These are phyloP conservation scores for Ctena decussata DNA, from an alignment of 2,888 invertebrate species.

Conservation along the genomic window DNA sequence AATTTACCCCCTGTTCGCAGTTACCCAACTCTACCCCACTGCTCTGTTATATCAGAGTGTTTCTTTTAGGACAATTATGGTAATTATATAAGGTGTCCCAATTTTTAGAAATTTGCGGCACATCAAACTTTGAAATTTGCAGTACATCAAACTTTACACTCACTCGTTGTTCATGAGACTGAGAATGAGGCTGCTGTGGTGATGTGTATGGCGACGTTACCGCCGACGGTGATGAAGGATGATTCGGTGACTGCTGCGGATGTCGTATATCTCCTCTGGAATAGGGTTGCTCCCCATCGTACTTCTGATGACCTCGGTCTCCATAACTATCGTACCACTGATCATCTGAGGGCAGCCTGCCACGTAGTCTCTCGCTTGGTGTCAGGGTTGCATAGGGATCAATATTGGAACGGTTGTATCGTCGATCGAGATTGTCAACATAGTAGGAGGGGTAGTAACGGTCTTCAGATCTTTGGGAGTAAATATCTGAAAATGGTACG, in stretches of 20 bases:
- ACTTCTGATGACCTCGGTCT: not conserved
- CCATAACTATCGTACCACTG: slow-evolving; percentile 58
- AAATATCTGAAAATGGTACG: slow-evolving; percentile 58
- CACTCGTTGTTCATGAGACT: slow-evolving; percentile 44
- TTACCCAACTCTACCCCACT: no score
- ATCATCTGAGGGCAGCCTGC: slow-evolving; percentile 64
- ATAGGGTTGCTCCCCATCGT: not conserved
- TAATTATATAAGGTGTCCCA: no score
- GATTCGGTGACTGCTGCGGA: not conserved
- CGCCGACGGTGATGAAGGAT: not conserved
- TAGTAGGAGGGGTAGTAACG: slow-evolving; percentile 84
- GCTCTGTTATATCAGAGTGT: no score
- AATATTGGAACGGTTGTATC: slow-evolving; percentile 83
- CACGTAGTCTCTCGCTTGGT: slow-evolving; percentile 82
- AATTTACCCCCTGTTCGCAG: no score
- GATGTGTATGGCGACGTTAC: slow-evolving; percentile 75
- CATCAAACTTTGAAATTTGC: no score
- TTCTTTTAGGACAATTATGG: no score
- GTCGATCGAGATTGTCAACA: slow-evolving; percentile 76
- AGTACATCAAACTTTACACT: no score
- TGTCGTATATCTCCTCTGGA: not conserved
- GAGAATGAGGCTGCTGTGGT: slow-evolving; percentile 85
- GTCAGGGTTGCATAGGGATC: slow-evolving; percentile 85
- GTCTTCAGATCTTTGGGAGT: slow-evolving; percentile 76
- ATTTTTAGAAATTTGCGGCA: no score